Percentiles rank a stretch among this genome's conserved stretches.
Evolutionary conservation across 2,113 vertebrate species (phyloP).

Genomic region (Lamprologus speciosus): DNA sequence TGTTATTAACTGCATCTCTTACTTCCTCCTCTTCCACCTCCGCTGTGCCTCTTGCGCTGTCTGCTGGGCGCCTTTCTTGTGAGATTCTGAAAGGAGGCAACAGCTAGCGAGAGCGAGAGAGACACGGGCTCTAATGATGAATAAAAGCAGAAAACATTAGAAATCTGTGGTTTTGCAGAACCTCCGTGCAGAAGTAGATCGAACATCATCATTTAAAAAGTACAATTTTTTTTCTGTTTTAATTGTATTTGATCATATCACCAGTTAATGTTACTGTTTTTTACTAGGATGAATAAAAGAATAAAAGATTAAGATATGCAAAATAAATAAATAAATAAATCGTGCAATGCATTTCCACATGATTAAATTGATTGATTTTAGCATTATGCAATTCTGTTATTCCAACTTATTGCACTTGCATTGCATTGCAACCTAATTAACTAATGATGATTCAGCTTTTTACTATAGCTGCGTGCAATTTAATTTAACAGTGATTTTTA

Average conservation of each 20-base stretch:
- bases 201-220: neutral
- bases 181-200: neutral
- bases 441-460: neutral
- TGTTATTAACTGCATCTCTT: slow-evolving; percentile 58
- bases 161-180: neutral
- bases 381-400: neutral
- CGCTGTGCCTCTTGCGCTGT: slow-evolving; percentile 15
- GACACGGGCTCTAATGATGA: neutral
- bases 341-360: neutral
- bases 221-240: neutral
- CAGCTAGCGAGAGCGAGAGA: neutral
- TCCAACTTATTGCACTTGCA: neutral
- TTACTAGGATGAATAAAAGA: neutral
- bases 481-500: neutral
- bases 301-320: neutral
- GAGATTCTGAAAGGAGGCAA: slow-evolving; percentile 14
- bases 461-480: neutral
- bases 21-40: slow-evolving; percentile 34
- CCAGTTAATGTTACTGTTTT: neutral
- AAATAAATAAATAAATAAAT: neutral
- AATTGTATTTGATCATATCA: neutral
- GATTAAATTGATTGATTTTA: neutral
- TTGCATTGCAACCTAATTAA: neutral
- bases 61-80: slow-evolving; percentile 28
- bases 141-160: neutral